A percentile compares a stretch with the other conserved stretches of the same genome.
These are phyloP conservation scores for Idaea straminata DNA, from an alignment of 2,888 invertebrate species.

Conservation along the genomic window DNA sequence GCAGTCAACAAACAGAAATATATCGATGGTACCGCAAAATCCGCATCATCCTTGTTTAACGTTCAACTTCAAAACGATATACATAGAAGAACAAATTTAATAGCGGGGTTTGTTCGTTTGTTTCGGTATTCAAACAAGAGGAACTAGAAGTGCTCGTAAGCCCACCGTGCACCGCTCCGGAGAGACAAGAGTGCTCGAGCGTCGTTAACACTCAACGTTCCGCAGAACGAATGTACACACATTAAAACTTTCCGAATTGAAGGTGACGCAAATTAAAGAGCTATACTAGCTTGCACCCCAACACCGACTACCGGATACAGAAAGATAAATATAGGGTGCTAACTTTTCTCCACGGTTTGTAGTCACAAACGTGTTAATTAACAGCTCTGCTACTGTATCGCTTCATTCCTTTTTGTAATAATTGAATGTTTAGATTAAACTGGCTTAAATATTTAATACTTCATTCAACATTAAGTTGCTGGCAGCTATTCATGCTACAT, in stretches of 20 bases:
- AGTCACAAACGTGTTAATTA: constrained; percentile 5
- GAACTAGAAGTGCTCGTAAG: constrained; percentile 56
- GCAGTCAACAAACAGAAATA: constrained; percentile 52
- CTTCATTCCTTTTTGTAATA: constrained; percentile 35
- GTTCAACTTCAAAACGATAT: constrained; percentile 24
- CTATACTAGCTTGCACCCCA: constrained; percentile 44
- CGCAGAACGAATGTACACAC: constrained; percentile 68
- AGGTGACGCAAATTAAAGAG: constrained; percentile 65
- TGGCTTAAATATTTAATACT: background rate
- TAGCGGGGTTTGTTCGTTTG: constrained; percentile 58
- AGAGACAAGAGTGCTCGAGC: constrained; percentile 61
- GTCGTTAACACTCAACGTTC: constrained; percentile 56
- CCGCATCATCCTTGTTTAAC: constrained; percentile 30
- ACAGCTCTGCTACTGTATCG: constrained; percentile 10
- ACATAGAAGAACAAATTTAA: constrained; percentile 49
- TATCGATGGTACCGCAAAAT: constrained; percentile 47
- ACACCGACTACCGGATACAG: constrained; percentile 25
- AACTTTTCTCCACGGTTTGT: constrained; percentile 12
- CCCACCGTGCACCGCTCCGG: constrained; percentile 30
- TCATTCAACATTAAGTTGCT: constrained; percentile 37
- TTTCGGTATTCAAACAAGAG: constrained; percentile 68
- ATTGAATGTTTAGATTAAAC: background rate
- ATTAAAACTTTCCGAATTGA: constrained; percentile 72
- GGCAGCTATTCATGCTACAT: constrained; percentile 42
- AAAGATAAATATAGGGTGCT: constrained; percentile 36